phyloP scores from a whole-genome alignment of 2,888 invertebrate genomes.

The Reticulitermes lucifugus region DNA sequence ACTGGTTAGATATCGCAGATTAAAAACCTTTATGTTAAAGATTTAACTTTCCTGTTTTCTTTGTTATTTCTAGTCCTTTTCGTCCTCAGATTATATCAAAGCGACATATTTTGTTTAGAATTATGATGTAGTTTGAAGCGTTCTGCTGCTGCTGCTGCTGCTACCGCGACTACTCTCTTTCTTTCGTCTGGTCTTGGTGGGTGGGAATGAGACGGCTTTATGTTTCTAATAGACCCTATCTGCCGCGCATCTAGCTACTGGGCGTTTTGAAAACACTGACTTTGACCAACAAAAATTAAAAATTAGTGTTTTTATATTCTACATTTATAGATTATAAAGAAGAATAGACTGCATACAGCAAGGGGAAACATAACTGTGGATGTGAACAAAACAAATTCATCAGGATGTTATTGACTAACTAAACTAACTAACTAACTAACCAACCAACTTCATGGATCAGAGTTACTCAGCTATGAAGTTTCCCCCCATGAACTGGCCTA shows the following conservation, averaged over 20 bases:
- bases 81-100: slow-evolving; percentile 43
- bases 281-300: too few species aligned
- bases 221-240: slow-evolving; percentile 12
- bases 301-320: too few species aligned
- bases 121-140: slow-evolving; percentile 49
- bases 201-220: slow-evolving; percentile 23
- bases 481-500: too few species aligned
- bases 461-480: too few species aligned
- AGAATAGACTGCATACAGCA: too few species aligned
- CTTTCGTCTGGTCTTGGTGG: not conserved
- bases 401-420: too few species aligned
- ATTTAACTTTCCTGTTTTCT: not conserved
- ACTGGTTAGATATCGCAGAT: not conserved
- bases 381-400: too few species aligned
- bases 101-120: slow-evolving; percentile 50
- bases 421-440: too few species aligned
- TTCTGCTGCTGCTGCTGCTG: slow-evolving; percentile 1
- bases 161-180: not conserved
- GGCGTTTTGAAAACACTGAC: not conserved
- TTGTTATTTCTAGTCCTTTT: slow-evolving; percentile 12
- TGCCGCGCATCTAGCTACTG: not conserved
- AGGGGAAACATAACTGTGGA: too few species aligned
- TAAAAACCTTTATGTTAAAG: slow-evolving; percentile 1
- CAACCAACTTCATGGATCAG: too few species aligned
- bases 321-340: too few species aligned